phyloP scores from a whole-genome alignment of 2,888 invertebrate species.

The Folsomia manolachei region DNA sequence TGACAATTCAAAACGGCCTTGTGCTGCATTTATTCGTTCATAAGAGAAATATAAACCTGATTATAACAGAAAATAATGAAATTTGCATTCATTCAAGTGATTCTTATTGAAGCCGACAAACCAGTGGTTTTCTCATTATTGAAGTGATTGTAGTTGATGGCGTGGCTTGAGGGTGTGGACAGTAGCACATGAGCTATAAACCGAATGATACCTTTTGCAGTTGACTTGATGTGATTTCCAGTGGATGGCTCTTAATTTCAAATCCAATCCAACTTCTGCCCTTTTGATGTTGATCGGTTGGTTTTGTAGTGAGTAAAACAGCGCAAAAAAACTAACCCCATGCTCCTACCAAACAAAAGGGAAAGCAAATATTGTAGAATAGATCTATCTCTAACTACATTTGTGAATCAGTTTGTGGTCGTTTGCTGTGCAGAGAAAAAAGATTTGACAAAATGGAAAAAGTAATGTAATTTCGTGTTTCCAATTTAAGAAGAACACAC shows the following conservation, averaged over 20 bases:
- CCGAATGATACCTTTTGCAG: neutral
- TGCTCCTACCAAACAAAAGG: too few relatives aligned
- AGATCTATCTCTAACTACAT: neutral
- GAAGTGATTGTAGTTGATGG: neutral
- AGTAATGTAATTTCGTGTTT: constrained; percentile 12
- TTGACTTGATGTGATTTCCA: neutral
- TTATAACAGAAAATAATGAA: too few relatives aligned
- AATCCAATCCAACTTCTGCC: neutral
- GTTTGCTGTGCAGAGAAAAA: neutral
- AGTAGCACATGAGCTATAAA: too few relatives aligned
- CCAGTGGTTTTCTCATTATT: too few relatives aligned
- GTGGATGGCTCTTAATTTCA: neutral
- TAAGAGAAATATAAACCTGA: too few relatives aligned
- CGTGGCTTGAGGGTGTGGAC: neutral
- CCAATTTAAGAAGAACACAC: neutral
- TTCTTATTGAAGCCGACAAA: too few relatives aligned
- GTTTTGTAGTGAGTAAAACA: too few relatives aligned
- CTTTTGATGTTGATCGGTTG: too few relatives aligned
- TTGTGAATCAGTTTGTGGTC: neutral
- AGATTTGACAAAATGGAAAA: constrained; percentile 15
- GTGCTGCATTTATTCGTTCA: too few relatives aligned
- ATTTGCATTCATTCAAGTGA: too few relatives aligned
- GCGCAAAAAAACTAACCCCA: too few relatives aligned
- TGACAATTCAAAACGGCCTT: too few relatives aligned
- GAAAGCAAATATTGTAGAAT: neutral